Evolutionary conservation across 2,888 invertebrate species (phyloP).

Genomic region (Spilosoma lubricipeda): DNA sequence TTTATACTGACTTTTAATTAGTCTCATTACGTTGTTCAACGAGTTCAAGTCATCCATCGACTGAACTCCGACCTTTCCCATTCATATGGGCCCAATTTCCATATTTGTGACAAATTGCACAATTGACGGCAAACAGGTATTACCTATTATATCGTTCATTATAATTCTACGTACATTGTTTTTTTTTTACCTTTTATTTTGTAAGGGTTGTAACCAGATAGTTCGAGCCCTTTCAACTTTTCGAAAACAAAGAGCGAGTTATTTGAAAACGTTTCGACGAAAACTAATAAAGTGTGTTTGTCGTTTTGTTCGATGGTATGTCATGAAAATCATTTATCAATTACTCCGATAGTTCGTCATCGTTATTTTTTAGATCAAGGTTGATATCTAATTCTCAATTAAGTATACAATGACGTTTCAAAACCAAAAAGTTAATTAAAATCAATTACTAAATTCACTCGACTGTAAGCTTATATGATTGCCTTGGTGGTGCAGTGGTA

Average conservation of each 20-base stretch:
- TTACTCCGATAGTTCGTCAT: not conserved
- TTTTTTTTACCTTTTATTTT: not conserved
- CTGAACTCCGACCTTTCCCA: too few species aligned
- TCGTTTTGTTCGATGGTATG: too few species aligned
- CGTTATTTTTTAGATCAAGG: not conserved
- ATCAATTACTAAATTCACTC: not conserved
- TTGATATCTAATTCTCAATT: not conserved
- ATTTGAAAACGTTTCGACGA: too few species aligned
- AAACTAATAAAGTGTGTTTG: too few species aligned
- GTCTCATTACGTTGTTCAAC: too few species aligned
- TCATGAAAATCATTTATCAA: too few species aligned
- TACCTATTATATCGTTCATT: not conserved
- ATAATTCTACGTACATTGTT: too few species aligned
- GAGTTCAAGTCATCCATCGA: too few species aligned
- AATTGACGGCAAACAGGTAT: not conserved
- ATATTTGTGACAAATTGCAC: not conserved
- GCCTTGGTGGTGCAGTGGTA: too few species aligned
- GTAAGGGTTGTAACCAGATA: not conserved
- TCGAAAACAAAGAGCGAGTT: not conserved
- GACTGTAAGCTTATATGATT: not conserved
- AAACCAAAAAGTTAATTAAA: constrained; percentile 4
- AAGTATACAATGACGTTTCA: not conserved
- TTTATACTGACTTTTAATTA: not conserved
- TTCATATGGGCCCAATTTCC: not conserved
- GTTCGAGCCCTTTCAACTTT: too few species aligned